These are phyloP conservation scores for Euthynnus affinis DNA, from an alignment of 2,797 vertebrate genomes.

Conservation along the genomic window DNA sequence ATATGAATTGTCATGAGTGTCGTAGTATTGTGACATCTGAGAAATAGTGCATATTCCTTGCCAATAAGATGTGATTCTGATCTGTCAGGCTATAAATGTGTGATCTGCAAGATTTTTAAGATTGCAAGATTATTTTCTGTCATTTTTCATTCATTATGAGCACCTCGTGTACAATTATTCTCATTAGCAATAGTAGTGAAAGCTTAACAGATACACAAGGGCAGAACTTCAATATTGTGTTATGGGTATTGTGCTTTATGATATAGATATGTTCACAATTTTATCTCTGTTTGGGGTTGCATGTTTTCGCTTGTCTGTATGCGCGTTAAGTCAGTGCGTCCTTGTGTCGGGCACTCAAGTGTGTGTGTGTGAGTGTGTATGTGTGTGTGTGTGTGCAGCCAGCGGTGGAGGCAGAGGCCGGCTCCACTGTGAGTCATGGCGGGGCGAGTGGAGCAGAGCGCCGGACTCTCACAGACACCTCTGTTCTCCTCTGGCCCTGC, in stretches of 20 bases:
- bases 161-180: not conserved
- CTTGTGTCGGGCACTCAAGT: constrained; percentile 20
- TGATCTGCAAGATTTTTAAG: not conserved
- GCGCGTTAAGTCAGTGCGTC: constrained; percentile 39
- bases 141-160: not conserved
- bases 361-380: constrained; percentile 16
- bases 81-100: not conserved
- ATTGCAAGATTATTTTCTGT: not conserved
- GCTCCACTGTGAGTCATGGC: constrained; percentile 78
- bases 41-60: constrained; percentile 4
- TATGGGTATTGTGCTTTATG: not conserved
- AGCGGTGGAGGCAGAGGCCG: constrained; percentile 45
- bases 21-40: constrained; percentile 1
- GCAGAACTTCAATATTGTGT: not conserved
- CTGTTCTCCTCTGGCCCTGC: constrained; percentile 76
- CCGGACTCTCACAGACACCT: constrained; percentile 79
- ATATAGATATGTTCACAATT: not conserved
- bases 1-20: not conserved
- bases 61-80: not conserved
- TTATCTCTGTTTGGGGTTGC: constrained; percentile 8
- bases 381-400: not conserved
- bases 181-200: not conserved
- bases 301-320: constrained; percentile 34
- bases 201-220: not conserved
- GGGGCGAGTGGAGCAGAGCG: constrained; percentile 71